phyloP scores from a whole-genome alignment of 1,140 invertebrate genomes.

The Vollenhovia emeryi region DNA sequence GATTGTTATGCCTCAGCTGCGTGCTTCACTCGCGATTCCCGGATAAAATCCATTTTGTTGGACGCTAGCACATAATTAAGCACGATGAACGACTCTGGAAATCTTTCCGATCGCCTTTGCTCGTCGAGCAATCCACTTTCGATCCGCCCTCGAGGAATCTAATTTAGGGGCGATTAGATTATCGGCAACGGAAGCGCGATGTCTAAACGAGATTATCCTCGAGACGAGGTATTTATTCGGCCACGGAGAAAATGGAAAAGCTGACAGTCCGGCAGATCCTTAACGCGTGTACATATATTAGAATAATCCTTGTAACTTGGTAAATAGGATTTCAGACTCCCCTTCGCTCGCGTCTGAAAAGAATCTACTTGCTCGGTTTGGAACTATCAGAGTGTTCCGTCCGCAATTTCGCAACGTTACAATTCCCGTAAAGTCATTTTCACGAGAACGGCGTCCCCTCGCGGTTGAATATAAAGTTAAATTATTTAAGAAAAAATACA shows the following conservation, averaged over 20 bases:
- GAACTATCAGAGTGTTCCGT: background rate
- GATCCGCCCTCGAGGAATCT: conserved; percentile 34
- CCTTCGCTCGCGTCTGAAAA: background rate
- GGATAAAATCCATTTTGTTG: background rate
- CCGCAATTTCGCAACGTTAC: background rate
- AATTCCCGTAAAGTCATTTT: no score
- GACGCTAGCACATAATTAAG: background rate
- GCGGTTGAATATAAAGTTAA: no score
- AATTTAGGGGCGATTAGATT: conserved; percentile 51
- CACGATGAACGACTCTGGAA: background rate
- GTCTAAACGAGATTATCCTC: conserved; percentile 46
- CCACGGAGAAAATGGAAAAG: background rate
- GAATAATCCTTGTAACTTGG: conserved; percentile 1
- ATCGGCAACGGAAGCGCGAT: conserved; percentile 41
- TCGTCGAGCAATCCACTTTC: conserved; percentile 2
- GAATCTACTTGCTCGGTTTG: background rate
- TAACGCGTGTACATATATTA: background rate
- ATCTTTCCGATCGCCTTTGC: background rate
- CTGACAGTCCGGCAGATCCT: background rate
- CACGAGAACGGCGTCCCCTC: no score
- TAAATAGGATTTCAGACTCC: background rate
- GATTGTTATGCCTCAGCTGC: background rate
- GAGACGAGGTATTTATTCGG: background rate
- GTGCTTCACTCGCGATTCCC: background rate
- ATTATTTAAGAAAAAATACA: no score